phyloP scores from a whole-genome alignment of 1,140 invertebrate species.

The Bombus pascuorum region DNA sequence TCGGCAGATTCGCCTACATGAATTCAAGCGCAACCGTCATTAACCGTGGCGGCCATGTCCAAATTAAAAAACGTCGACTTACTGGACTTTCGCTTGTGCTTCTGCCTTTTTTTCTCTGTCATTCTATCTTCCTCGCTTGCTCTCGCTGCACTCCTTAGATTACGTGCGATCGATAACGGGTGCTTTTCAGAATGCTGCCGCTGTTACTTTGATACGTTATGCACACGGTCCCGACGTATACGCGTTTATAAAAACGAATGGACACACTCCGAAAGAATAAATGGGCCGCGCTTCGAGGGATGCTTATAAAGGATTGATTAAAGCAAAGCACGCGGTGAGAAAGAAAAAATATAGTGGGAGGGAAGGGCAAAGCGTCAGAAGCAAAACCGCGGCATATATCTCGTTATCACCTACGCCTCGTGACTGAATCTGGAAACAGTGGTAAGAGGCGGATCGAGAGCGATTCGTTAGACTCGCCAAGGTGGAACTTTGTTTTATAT shows the following conservation, averaged over 20 bases:
- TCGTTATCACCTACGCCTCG: not conserved
- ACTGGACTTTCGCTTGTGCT: not conserved
- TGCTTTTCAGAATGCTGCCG: slow-evolving; percentile 29
- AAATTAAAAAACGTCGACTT: slow-evolving; percentile 51
- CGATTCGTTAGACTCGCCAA: not conserved
- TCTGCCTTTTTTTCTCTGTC: not conserved
- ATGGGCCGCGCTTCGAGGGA: slow-evolving; percentile 5
- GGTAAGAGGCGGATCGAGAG: too few relatives aligned
- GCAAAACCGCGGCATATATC: slow-evolving; percentile 9
- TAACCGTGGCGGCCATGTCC: slow-evolving; percentile 39
- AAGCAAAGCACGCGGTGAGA: slow-evolving; percentile 10
- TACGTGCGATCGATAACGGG: slow-evolving; percentile 54
- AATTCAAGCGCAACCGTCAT: slow-evolving; percentile 34
- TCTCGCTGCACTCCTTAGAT: slow-evolving; percentile 45
- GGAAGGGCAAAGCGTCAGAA: not conserved
- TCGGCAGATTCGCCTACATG: not conserved
- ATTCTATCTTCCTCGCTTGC: not conserved
- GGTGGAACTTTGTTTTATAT: not conserved
- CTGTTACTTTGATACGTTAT: slow-evolving; percentile 39
- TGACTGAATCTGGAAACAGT: not conserved
- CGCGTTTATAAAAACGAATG: slow-evolving; percentile 37
- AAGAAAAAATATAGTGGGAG: not conserved
- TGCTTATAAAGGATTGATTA: slow-evolving; percentile 48
- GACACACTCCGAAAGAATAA: slow-evolving; percentile 36
- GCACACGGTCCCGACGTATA: not conserved